phyloP scores from a whole-genome alignment of 1,140 invertebrate genomes.

The Anthonomus grandis region DNA sequence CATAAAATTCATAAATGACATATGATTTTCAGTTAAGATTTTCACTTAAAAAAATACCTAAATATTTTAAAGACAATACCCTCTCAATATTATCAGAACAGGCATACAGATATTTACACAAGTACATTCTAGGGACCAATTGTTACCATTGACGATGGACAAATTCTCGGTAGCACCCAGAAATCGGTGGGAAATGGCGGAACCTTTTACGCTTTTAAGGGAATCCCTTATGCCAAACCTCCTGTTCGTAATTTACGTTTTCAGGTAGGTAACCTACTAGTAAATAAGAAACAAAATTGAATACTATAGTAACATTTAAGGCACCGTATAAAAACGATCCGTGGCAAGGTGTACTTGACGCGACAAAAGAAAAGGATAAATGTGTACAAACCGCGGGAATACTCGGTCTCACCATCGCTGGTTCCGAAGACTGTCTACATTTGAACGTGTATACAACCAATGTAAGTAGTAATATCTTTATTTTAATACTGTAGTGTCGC shows the following conservation, averaged over 20 bases:
- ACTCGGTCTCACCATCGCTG: constrained; percentile 11
- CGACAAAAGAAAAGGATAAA: constrained; percentile 17
- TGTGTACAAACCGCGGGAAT: constrained; percentile 18
- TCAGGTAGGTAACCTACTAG: constrained; percentile 7
- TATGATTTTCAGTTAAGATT: too few relatives aligned
- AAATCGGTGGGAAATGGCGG: constrained; percentile 2
- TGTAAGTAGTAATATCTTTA: constrained; percentile 16
- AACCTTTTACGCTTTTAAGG: constrained; percentile 12
- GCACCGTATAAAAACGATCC: constrained; percentile 21
- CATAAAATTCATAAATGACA: too few relatives aligned
- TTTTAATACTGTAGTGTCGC: not conserved
- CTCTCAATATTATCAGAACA: too few relatives aligned
- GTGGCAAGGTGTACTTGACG: constrained; percentile 24
- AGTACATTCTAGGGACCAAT: constrained; percentile 8
- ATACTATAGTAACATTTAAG: constrained; percentile 15
- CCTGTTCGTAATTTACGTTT: constrained; percentile 13
- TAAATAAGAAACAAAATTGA: not conserved
- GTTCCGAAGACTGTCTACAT: constrained; percentile 30
- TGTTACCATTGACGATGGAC: constrained; percentile 13
- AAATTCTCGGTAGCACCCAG: constrained; percentile 4
- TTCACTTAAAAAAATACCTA: too few relatives aligned
- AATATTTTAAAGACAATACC: too few relatives aligned
- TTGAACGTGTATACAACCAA: constrained; percentile 29
- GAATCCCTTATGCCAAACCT: constrained; percentile 21
- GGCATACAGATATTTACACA: too few relatives aligned